phyloP scores from a whole-genome alignment of 2,113 vertebrate genomes.

The Regulus satrapa region DNA sequence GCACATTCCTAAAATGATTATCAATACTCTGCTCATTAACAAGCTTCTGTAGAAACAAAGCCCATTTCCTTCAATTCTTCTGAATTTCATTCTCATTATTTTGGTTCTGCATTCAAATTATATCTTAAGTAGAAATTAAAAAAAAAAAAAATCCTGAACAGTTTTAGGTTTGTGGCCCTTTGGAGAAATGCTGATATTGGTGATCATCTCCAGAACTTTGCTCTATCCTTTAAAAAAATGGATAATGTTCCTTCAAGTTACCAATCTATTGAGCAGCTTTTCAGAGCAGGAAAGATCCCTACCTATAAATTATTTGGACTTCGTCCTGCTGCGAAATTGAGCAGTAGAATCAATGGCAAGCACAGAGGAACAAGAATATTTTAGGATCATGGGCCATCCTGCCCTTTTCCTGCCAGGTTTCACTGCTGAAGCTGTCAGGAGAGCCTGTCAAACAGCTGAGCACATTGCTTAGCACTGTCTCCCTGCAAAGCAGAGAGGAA shows the following conservation, averaged over 20 bases:
- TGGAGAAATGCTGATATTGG: neutral
- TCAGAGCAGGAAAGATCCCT: neutral
- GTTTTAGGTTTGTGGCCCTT: neutral
- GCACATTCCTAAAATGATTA: neutral
- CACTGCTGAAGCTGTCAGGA: neutral
- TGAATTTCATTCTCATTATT: neutral
- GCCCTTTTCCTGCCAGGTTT: neutral
- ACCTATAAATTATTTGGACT: neutral
- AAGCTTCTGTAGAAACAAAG: neutral
- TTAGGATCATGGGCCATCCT: neutral
- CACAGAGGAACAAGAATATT: neutral
- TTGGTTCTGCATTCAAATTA: neutral
- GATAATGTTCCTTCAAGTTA: neutral
- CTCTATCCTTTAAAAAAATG: neutral
- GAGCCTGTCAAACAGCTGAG: neutral
- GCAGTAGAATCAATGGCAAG: neutral
- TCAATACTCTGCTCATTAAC: neutral
- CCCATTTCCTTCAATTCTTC: neutral
- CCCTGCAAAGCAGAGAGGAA: neutral
- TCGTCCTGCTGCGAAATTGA: neutral
- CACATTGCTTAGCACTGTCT: neutral
- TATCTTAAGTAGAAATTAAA: neutral
- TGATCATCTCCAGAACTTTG: neutral
- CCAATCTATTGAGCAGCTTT: neutral
- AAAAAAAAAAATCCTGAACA: neutral